phyloP scores from a whole-genome alignment of 1,140 invertebrate genomes.

The Ruditapes philippinarum region DNA sequence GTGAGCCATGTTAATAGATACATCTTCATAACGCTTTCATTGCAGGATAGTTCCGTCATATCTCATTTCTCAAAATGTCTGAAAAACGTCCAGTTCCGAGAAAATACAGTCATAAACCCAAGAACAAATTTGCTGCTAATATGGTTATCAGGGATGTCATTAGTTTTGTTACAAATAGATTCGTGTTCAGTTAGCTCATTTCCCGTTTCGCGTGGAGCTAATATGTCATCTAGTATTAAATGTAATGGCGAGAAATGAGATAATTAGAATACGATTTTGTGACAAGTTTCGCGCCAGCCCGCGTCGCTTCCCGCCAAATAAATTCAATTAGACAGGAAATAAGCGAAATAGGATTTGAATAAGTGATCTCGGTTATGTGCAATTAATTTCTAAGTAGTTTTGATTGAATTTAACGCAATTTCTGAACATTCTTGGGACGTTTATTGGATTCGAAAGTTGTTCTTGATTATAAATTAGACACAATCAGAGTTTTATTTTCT shows the following conservation, averaged over 20 bases:
- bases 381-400: constrained; percentile 71
- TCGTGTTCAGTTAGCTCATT: constrained; percentile 63
- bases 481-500: constrained; percentile 53
- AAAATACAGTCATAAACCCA: constrained; percentile 50
- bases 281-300: constrained; percentile 41
- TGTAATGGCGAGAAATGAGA: constrained; percentile 55
- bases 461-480: constrained; percentile 63
- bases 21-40: constrained; percentile 13
- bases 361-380: constrained; percentile 66
- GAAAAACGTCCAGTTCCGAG: neutral
- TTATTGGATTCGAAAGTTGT: constrained; percentile 62
- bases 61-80: constrained; percentile 34
- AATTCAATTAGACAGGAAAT: constrained; percentile 69
- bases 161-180: constrained; percentile 65
- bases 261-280: constrained; percentile 66
- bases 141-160: constrained; percentile 58
- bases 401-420: constrained; percentile 67
- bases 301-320: constrained; percentile 64
- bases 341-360: constrained; percentile 49
- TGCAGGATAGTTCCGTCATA: neutral
- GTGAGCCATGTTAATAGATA: neutral
- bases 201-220: constrained; percentile 52
- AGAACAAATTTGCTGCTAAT: constrained; percentile 68
- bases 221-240: constrained; percentile 65
- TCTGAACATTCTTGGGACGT: constrained; percentile 51